Evolutionary conservation across 2,888 invertebrate species (phyloP), one percentile per base, ranked within the genome.

Genomic region (Rutpela maculata): DNA sequence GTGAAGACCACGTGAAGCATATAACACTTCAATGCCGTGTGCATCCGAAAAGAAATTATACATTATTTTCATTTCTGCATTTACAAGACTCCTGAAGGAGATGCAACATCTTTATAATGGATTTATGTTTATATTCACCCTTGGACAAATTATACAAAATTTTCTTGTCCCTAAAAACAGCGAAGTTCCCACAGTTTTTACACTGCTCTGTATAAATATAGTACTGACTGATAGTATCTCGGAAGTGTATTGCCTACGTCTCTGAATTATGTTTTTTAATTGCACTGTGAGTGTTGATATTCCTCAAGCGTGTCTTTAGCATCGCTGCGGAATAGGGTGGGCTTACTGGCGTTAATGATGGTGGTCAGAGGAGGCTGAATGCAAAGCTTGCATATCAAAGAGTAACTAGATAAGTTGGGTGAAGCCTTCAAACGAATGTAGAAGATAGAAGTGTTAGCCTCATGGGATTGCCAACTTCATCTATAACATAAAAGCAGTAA

Each of bases 341-440:
- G 74, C 74, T 57, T 79, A 65, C 74, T 59, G 59, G 70, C 76
- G 75, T 66, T 78, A 76, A 80, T 75, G 76, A 80, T 77, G 77
- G 76, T 80, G 77, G 78, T 80, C 80, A 80, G 74, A 74, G 76
- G 76, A 76, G 5, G 76, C 56, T 55, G 74, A 74, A 71, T 69
- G 78, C 79, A 66, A 57, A 26, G 67, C 81, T 78, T 78, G 81
- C 81, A 81, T 81, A 81, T 79, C 79, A 81, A 81, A 79, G 79
- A 79, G 76, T 75, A 75, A 74, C 76, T 71, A 76, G 74, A 78
- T 79, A 76, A 79, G 76, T 79, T 67, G 73, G 65, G 69, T 70
- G 56, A 71, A 76, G 74, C 79, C 77, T 72, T 67, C 77, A 79
- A 79, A 79, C 77, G 77, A 77, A 72, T 72, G 50, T 19, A 68